These are phyloP conservation scores for Bungarus multicinctus DNA, from an alignment of 2,113 vertebrate genomes.

Conservation along the genomic window DNA sequence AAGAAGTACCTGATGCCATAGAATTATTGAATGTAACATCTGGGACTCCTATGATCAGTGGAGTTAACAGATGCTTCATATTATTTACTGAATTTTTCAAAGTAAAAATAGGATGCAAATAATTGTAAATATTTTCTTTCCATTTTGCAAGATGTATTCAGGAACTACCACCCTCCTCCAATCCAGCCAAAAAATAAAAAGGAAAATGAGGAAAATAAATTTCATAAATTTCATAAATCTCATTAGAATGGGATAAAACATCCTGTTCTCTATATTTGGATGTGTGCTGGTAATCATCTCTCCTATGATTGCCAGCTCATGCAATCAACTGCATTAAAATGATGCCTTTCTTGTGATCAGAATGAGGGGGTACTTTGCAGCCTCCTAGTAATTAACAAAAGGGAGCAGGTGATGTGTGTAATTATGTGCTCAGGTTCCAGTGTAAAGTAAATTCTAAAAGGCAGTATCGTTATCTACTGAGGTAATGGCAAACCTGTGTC, in stretches of 20 bases:
- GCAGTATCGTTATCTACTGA: conserved; percentile 25
- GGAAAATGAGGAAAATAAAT: too few species aligned
- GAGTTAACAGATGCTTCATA: background rate
- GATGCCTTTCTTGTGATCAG: conserved; percentile 40
- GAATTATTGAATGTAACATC: background rate
- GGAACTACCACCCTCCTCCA: background rate
- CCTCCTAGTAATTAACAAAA: conserved; percentile 57
- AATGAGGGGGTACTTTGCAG: conserved; percentile 31
- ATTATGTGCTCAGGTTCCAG: conserved; percentile 57
- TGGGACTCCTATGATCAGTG: background rate
- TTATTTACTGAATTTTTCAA: background rate
- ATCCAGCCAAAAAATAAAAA: background rate
- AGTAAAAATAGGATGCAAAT: background rate
- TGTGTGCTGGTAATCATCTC: conserved; percentile 11
- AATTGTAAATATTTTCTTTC: background rate
- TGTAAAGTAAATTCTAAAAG: conserved; percentile 40
- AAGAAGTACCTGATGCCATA: background rate
- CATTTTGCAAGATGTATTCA: background rate
- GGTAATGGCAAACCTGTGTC: conserved; percentile 22
- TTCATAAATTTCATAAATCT: background rate
- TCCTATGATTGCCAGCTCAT: conserved; percentile 13
- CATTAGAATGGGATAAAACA: background rate
- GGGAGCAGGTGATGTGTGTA: conserved; percentile 28
- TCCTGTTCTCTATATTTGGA: conserved; percentile 22
- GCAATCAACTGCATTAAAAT: conserved; percentile 23